Conservation (phyloP, 2,797 vertebrate genomes). For the Cynopterus sphinx region DNA sequence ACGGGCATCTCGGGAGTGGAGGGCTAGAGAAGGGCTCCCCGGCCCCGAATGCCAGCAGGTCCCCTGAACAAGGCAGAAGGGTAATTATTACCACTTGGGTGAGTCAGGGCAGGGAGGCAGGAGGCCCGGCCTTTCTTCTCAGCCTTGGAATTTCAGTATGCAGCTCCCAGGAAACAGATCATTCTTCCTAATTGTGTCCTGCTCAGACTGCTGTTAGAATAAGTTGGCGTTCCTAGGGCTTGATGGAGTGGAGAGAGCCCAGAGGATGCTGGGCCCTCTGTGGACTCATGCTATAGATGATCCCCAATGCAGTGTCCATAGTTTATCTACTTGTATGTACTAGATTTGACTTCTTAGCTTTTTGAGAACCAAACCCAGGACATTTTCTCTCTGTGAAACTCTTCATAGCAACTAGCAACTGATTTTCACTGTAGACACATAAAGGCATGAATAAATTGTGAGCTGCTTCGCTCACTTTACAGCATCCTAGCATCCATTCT, state of each 20-base stretch:
- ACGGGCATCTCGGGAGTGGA: neutral
- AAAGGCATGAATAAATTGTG: neutral
- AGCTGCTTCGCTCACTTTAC: neutral
- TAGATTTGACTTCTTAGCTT: neutral
- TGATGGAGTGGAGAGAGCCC: neutral
- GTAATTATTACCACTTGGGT: neutral
- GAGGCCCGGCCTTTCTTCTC: neutral
- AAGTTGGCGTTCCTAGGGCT: neutral
- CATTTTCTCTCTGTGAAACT: neutral
- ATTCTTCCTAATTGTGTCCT: neutral
- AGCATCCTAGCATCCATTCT: no score
- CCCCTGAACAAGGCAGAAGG: neutral
- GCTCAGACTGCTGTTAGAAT: neutral
- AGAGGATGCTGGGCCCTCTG: neutral
- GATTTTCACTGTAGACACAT: neutral
- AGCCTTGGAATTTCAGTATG: neutral
- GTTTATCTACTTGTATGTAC: neutral
- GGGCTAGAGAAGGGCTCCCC: neutral
- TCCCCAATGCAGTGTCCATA: neutral
- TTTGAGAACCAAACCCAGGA: neutral
- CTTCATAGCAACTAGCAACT: neutral
- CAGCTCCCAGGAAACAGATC: neutral
- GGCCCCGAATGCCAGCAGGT: neutral
- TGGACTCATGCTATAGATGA: neutral
- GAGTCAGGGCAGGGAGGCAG: neutral